A percentile compares a stretch with the other conserved stretches of the same genome.
These are phyloP conservation scores for Rafetus swinhoei DNA, from an alignment of 2,113 vertebrate species.

Conservation along the genomic window DNA sequence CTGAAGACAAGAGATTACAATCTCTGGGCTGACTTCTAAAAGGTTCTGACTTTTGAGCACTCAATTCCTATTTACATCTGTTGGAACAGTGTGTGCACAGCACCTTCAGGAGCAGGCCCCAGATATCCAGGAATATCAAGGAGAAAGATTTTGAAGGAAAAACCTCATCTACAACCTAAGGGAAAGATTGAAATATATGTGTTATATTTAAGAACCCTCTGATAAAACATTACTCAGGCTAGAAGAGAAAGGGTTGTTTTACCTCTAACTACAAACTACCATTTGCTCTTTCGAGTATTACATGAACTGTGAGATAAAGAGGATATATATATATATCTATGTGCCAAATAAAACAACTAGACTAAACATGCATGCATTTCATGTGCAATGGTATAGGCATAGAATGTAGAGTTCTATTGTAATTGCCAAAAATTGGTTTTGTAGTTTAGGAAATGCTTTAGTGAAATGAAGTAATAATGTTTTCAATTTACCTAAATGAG, in stretches of 20 bases:
- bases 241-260: neutral
- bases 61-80: neutral
- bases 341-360: slow-evolving; percentile 13
- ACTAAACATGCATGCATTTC: neutral
- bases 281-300: slow-evolving; percentile 22
- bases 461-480: slow-evolving; percentile 13
- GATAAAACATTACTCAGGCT: neutral
- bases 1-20: neutral
- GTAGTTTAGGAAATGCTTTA: slow-evolving; percentile 29
- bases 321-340: neutral
- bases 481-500: slow-evolving; percentile 24
- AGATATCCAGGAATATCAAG: neutral
- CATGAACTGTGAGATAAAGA: neutral
- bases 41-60: neutral
- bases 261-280: neutral
- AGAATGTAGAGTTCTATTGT: slow-evolving; percentile 10
- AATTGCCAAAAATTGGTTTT: slow-evolving; percentile 11
- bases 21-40: neutral
- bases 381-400: neutral
- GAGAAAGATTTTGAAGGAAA: neutral
- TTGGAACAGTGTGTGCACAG: neutral
- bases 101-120: neutral
- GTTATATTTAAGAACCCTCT: neutral
- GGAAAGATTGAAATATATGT: neutral
- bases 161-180: accelerated